These are phyloP conservation scores for Mormyrus iriodes DNA, from an alignment of 2,113 vertebrate genomes.

Conservation along the genomic window DNA sequence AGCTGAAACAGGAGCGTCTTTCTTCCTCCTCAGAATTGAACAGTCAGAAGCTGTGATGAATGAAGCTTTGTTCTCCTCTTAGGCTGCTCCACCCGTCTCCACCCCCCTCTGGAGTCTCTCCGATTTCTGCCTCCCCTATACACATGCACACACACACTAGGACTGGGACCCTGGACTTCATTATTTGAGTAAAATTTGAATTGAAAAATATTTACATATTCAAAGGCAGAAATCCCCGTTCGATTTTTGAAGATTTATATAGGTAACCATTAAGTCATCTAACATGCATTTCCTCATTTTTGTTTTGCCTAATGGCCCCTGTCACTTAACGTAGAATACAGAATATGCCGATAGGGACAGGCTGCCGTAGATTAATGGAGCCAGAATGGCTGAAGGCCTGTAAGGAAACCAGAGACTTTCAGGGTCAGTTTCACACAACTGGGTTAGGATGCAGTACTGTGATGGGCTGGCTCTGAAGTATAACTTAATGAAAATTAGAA, in stretches of 20 bases:
- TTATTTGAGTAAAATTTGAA: neutral
- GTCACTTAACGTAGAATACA: neutral
- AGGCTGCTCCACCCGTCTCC: neutral
- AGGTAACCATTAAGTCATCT: neutral
- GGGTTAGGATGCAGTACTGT: neutral
- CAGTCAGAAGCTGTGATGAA: neutral
- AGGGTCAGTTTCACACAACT: neutral
- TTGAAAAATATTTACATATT: neutral
- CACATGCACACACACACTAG: neutral
- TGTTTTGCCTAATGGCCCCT: neutral
- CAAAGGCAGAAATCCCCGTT: neutral
- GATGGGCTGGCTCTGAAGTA: neutral
- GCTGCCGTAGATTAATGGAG: no score
- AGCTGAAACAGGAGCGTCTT: neutral
- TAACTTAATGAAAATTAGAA: neutral
- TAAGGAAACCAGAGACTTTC: neutral
- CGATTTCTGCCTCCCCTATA: neutral
- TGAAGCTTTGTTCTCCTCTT: neutral
- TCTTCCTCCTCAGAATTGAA: neutral
- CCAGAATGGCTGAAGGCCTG: neutral
- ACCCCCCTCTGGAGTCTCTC: neutral
- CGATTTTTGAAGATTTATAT: neutral
- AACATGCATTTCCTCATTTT: neutral
- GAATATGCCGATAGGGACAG: neutral
- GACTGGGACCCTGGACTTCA: neutral